Base-by-base conservation (phyloP, 2,888 invertebrate species). In the Plagodis dolabraria region DNA sequence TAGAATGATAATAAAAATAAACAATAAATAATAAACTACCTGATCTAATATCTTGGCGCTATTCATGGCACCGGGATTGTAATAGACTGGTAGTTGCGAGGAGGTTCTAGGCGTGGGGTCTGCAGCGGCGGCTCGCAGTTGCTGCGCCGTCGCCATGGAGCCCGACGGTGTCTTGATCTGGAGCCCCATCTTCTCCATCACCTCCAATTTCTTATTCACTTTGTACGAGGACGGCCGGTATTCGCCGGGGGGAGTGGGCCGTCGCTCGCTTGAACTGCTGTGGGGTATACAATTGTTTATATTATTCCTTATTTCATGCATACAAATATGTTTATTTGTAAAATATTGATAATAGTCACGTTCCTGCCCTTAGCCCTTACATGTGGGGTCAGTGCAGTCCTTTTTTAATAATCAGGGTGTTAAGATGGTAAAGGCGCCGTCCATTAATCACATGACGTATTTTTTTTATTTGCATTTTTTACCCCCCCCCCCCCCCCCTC, bases 1-100 rank as follows among this genome's bases (percentile, higher is more conserved):
- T n/a, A n/a, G n/a, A n/a, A n/a, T n/a, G n/a, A n/a, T n/a, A n/a
- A n/a, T n/a, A n/a, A n/a, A n/a, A n/a, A n/a, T n/a, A n/a, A n/a
- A n/a, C n/a, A n/a, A n/a, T n/a, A n/a, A n/a, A n/a, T n/a, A n/a
- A n/a, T n/a, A n/a, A 22, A 33, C 35, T 22, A 82, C 85, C 83
- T 82, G 97, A 71, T 98, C 96, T 7, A 97, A 95, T 80, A 98
- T 97, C 77, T 97, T 96, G 64, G 96, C 95, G 44, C 96, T 95
- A 79, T 96, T 95, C 47, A 96, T 94, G 10, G 96, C 95, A 22
- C 95, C 94, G 40, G 96, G 95, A 83, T 96, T 96, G 80, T 96
- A 96, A 85, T 95, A 97, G 55, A 95, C 94, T 6, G 96, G 96
- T 47, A 94, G 84, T 6, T 66, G 63, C 0, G 70, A 36, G 6